A percentile compares a stretch with the other conserved stretches of the same genome.
Conservation (phyloP, 2,888 invertebrate species). For the Physocephala rufipes region DNA sequence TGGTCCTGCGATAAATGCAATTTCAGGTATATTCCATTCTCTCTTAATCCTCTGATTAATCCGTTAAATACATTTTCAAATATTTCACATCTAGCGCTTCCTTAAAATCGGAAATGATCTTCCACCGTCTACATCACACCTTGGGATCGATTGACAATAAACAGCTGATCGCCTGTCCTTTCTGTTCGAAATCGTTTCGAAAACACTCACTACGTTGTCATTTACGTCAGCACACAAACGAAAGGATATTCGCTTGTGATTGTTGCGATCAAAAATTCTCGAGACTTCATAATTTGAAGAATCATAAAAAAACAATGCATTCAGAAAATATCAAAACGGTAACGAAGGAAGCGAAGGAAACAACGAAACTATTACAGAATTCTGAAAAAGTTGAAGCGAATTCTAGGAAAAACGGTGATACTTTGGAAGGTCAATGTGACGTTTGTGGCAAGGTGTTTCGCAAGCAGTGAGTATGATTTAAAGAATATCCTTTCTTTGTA, state of each 20-base stretch:
- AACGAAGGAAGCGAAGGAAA: constrained; percentile 35
- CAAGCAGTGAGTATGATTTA: constrained; percentile 69
- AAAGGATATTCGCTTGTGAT: constrained; percentile 75
- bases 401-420: background rate
- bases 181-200: constrained; percentile 73
- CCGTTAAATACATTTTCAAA: background rate
- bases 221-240: constrained; percentile 78
- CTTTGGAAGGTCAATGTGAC: constrained; percentile 57
- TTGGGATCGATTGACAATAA: constrained; percentile 53
- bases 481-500: too few species aligned
- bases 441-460: constrained; percentile 67
- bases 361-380: background rate
- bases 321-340: constrained; percentile 44
- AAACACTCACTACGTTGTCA: constrained; percentile 77
- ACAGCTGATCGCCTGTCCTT: constrained; percentile 69
- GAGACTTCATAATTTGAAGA: constrained; percentile 72
- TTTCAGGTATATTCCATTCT: constrained; percentile 2
- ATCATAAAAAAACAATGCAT: constrained; percentile 71
- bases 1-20: constrained; percentile 16
- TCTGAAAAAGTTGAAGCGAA: background rate
- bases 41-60: too few species aligned
- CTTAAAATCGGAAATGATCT: constrained; percentile 77
- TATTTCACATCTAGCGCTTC: constrained; percentile 59
- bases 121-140: constrained; percentile 76
- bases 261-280: constrained; percentile 74